Percentiles rank a stretch among this genome's conserved stretches.
phyloP scores from a whole-genome alignment of 2,113 vertebrate species.

The Emydura subglobosa region DNA sequence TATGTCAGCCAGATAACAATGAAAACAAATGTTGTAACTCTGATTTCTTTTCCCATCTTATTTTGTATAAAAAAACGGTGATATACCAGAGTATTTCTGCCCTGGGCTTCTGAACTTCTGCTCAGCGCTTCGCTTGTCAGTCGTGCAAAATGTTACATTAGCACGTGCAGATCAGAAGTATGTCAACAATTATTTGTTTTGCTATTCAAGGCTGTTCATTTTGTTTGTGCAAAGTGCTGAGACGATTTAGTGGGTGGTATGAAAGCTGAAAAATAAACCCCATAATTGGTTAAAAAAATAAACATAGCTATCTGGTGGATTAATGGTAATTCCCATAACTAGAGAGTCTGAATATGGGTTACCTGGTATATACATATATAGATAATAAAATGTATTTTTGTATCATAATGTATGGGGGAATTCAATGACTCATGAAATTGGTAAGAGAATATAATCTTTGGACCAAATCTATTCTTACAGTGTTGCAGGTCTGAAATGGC shows the following conservation, averaged over 20 bases:
- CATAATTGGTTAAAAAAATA: slow-evolving; percentile 43
- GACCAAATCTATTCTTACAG: slow-evolving; percentile 46
- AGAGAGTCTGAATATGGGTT: background rate
- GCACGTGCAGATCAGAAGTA: background rate
- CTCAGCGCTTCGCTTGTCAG: background rate
- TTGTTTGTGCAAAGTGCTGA: slow-evolving; percentile 49
- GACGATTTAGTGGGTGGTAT: background rate
- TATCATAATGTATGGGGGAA: no score
- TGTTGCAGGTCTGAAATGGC: background rate
- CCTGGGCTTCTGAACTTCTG: slow-evolving; percentile 21
- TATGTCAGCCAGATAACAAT: slow-evolving; percentile 54
- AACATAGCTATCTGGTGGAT: background rate
- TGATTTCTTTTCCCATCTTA: background rate
- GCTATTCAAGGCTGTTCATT: slow-evolving; percentile 6
- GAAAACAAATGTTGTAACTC: slow-evolving; percentile 24
- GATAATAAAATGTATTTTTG: no score
- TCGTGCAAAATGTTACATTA: slow-evolving; percentile 22
- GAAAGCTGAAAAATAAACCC: background rate
- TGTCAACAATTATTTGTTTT: slow-evolving; percentile 41
- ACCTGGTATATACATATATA: background rate
- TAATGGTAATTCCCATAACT: slow-evolving; percentile 36
- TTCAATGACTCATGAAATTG: slow-evolving; percentile 66
- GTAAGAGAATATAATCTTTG: slow-evolving; percentile 51
- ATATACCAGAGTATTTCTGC: background rate
- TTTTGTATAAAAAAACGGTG: background rate